Base-by-base conservation (phyloP, 2,888 invertebrate genomes). In the Epiblema foenella region DNA sequence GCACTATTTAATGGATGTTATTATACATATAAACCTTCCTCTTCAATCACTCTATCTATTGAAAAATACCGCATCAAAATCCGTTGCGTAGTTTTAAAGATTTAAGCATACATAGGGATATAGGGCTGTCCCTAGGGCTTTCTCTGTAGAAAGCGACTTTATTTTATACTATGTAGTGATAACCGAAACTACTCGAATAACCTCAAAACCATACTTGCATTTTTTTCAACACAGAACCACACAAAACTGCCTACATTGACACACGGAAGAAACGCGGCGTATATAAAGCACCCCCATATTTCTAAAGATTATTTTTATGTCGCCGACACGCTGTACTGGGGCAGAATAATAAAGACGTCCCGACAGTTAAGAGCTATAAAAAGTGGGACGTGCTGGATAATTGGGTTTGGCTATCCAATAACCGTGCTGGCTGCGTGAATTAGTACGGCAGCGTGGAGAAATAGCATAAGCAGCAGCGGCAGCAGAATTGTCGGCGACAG, bases 341-440 rank as follows among this genome's bases (percentile, higher is more conserved):
- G 15, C 39, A 2, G 52, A 68, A 64, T 69, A 64, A 58, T 64
- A 59, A 65, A 65, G 58, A 65, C 65, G 12, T 65, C 64, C 54
- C 65, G 37, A 70, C 64, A 74, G 74, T 70, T 76, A 71, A 62
- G 58, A 46, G 59, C 66, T 79, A 80, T 83, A 83, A 83, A 80
- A 78, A 80, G 77, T 75, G 68, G 75, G 66, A 67, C 68, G 75
- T 69, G 75, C 73, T 73, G 74, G 76, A 81, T 83, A 83, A 84
- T 85, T 83, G 81, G 76, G 83, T 83, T 84, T 82, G 77, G 76
- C 69, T 78, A 81, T 80, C 81, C 83, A 82, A 83, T 83, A 78
- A 73, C 79, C 73, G 77, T 77, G 77, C 76, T 74, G 75, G 69
- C 76, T 73, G 51, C 73, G 75, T 81, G 79, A 78, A 81, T 78